phyloP scores from a whole-genome alignment of 2,888 invertebrate species.

The Meteorus cinctellus region DNA sequence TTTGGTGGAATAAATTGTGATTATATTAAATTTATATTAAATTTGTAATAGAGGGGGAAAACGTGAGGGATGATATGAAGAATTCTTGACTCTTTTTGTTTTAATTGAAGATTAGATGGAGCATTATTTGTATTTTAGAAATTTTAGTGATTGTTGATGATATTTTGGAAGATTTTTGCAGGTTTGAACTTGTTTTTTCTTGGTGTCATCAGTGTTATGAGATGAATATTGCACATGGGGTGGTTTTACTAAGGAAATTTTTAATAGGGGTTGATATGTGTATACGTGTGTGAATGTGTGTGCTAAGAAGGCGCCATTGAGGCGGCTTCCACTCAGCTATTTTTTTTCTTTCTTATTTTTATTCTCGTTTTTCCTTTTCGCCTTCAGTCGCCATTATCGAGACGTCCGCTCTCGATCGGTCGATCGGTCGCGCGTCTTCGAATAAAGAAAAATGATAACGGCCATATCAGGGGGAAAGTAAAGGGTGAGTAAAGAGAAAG shows the following conservation, averaged over 20 bases:
- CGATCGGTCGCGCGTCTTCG: constrained; percentile 44
- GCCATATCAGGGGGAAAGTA: constrained; percentile 33
- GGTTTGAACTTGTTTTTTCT: no score
- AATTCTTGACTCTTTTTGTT: no score
- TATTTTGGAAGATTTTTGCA: no score
- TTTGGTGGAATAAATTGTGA: constrained; percentile 10
- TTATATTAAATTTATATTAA: constrained; percentile 12
- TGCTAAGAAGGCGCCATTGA: not conserved
- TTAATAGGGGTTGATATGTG: not conserved
- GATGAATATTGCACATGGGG: no score
- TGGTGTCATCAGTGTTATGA: no score
- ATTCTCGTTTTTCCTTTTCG: constrained; percentile 43
- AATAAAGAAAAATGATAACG: constrained; percentile 55
- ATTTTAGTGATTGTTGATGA: no score
- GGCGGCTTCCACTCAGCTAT: constrained; percentile 16
- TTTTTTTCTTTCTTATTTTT: constrained; percentile 18
- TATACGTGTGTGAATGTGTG: not conserved
- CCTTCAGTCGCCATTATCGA: constrained; percentile 48
- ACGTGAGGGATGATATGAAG: no score
- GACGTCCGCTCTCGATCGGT: constrained; percentile 45
- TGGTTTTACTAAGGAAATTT: not conserved
- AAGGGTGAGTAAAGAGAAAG: not conserved
- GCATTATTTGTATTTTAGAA: no score
- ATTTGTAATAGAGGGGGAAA: no score
- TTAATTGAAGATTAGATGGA: no score